Conservation (phyloP, 2,797 vertebrate species). For the Fistularia tabacaria region DNA sequence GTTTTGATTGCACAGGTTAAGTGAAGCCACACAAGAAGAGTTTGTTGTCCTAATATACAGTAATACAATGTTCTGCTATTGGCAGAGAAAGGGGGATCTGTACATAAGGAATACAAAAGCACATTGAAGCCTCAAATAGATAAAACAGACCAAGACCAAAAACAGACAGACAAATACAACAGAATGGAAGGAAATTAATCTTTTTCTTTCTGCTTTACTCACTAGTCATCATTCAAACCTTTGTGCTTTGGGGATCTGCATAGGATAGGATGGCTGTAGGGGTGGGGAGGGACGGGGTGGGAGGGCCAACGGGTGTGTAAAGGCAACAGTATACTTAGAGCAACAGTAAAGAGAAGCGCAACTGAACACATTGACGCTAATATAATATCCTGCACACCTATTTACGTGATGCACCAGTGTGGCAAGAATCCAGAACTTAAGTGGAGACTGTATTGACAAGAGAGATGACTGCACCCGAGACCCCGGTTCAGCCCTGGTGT, state of each 20-base stretch:
- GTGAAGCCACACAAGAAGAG: slow-evolving; percentile 69
- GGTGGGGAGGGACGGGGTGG: slow-evolving; percentile 19
- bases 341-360: background rate
- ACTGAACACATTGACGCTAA: too few relatives aligned
- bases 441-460: too few relatives aligned
- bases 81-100: slow-evolving; percentile 69
- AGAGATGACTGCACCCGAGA: too few relatives aligned
- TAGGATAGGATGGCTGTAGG: slow-evolving; percentile 48
- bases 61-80: slow-evolving; percentile 60
- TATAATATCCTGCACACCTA: background rate
- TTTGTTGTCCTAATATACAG: slow-evolving; percentile 70
- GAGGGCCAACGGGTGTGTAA: slow-evolving; percentile 38
- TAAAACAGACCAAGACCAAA: slow-evolving; percentile 26
- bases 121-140: slow-evolving; percentile 61
- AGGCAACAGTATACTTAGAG: slow-evolving; percentile 47
- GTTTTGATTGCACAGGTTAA: slow-evolving; percentile 66
- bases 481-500: too few relatives aligned
- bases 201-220: slow-evolving; percentile 42
- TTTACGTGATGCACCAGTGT: background rate
- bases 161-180: slow-evolving; percentile 39
- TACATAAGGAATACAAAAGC: slow-evolving; percentile 85
- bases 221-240: slow-evolving; percentile 57
- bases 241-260: slow-evolving; percentile 76
- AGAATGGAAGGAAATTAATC: slow-evolving; percentile 42
- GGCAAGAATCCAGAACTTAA: too few relatives aligned